phyloP scores from a whole-genome alignment of 1,140 invertebrate species.

The Stenopsyche tienmushanensis region DNA sequence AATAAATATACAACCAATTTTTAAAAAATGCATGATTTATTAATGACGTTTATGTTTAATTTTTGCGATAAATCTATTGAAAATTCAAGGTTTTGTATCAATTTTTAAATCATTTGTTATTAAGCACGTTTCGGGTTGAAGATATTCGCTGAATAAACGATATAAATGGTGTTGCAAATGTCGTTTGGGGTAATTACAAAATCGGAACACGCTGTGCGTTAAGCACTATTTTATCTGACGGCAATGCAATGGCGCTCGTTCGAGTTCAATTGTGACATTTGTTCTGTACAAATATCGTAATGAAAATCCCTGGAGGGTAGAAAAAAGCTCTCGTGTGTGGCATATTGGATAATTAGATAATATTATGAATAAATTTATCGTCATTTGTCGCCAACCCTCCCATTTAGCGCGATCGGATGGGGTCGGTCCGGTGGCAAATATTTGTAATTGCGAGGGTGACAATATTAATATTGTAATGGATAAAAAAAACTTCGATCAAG shows the following conservation, averaged over 20 bases:
- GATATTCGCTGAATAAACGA: too few relatives aligned
- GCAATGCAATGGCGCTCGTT: too few relatives aligned
- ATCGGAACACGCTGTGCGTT: neutral
- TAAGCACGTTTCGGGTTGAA: too few relatives aligned
- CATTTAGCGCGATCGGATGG: constrained; percentile 22
- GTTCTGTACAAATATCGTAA: constrained; percentile 17
- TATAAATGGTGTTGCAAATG: too few relatives aligned
- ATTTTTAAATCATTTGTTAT: too few relatives aligned
- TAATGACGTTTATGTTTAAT: too few relatives aligned
- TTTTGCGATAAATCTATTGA: too few relatives aligned
- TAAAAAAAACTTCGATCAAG: too few relatives aligned
- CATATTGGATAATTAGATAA: constrained; percentile 29
- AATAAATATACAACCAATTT: too few relatives aligned
- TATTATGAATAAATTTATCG: constrained; percentile 28
- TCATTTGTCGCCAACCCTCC: constrained; percentile 19
- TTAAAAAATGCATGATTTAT: too few relatives aligned
- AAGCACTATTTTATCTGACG: neutral
- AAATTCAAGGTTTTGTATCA: too few relatives aligned
- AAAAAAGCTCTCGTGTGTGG: constrained; percentile 26
- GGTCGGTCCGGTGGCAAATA: neutral
- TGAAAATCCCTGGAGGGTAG: constrained; percentile 12
- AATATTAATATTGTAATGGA: neutral
- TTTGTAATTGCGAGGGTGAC: neutral
- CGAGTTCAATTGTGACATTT: constrained; percentile 22
- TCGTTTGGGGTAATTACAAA: too few relatives aligned